Percentiles rank a stretch among this genome's conserved stretches.
These are phyloP conservation scores for Oceanodroma leucorhoa DNA, from an alignment of 2,797 vertebrate species.

Conservation along the genomic window DNA sequence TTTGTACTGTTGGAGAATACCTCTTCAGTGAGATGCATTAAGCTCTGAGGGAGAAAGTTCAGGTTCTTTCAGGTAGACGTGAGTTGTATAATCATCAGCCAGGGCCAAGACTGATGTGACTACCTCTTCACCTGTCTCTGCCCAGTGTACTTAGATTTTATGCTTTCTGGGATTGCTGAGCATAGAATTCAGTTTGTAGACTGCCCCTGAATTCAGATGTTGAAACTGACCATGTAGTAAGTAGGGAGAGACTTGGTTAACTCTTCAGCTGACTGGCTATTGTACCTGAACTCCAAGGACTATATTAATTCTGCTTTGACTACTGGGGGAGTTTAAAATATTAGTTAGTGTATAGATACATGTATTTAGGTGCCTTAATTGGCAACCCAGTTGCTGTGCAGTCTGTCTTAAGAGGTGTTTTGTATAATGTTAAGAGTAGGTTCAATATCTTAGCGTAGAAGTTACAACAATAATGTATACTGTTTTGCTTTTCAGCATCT, in stretches of 20 bases:
- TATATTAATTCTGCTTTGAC: not conserved
- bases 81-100: not conserved
- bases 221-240: not conserved
- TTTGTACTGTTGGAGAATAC: not conserved
- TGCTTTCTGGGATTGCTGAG: not conserved
- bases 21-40: not conserved
- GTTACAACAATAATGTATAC: not conserved
- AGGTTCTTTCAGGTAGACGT: not conserved
- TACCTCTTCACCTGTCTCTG: not conserved
- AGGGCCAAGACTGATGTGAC: not conserved
- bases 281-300: not conserved
- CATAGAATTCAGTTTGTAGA: not conserved
- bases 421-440: not conserved
- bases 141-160: not conserved
- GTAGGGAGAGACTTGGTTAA: not conserved
- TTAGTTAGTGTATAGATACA: not conserved
- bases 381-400: not conserved
- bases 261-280: not conserved
- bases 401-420: not conserved
- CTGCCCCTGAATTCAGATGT: not conserved
- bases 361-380: not conserved
- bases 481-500: slow-evolving; percentile 74
- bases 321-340: not conserved
- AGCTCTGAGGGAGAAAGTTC: not conserved
- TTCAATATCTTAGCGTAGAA: not conserved